Base-by-base conservation (phyloP, 2,888 invertebrate species). In the Xestoiulus laeticollis region DNA sequence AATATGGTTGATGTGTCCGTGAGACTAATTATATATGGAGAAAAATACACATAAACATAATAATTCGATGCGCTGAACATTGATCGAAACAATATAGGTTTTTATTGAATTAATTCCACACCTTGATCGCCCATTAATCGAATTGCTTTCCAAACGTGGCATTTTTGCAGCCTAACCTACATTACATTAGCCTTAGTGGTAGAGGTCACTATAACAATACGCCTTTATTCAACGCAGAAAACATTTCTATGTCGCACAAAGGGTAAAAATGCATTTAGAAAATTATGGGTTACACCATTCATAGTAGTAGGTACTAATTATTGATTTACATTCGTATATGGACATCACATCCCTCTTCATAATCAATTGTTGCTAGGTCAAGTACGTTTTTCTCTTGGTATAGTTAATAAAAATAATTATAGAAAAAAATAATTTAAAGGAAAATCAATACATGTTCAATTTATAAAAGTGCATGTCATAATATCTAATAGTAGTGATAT, bases 1-100 rank as follows among this genome's bases (percentile, higher is more conserved):
- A 68, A 68, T 68, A 68, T 2, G 68, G 68, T 26, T 68, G 22
- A 10, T 68, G 68, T n/a, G 68, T 68, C 68, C n/a, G 26, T n/a
- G 22, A 68, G 68, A 68, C 26, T 68, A 68, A 68, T 68, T 26
- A 68, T 68, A n/a, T 68, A 68, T 10, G 26, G 14, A 1, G 68
- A 68, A 68, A 48, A 68, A 68, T 68, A n/a, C 68, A n/a, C n/a
- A 68, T 68, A 22, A n/a, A 22, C 68, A 68, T n/a, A 68, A 68
- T 68, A 68, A 68, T 68, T 68, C 68, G 68, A 68, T 26, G 68
- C 26, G 68, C 68, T 68, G 68, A 26, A 68, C 22, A 68, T 26
- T 68, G 68, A 53, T 53, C 53, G n/a, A 6, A 68, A 6, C 22
- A 10, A 26, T 26, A 26, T 26, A 2, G 3, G 22, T 22, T 68